A percentile compares a stretch with the other conserved stretches of the same genome.
phyloP scores from a whole-genome alignment of 2,797 vertebrate genomes.

The Lateolabrax maculatus region DNA sequence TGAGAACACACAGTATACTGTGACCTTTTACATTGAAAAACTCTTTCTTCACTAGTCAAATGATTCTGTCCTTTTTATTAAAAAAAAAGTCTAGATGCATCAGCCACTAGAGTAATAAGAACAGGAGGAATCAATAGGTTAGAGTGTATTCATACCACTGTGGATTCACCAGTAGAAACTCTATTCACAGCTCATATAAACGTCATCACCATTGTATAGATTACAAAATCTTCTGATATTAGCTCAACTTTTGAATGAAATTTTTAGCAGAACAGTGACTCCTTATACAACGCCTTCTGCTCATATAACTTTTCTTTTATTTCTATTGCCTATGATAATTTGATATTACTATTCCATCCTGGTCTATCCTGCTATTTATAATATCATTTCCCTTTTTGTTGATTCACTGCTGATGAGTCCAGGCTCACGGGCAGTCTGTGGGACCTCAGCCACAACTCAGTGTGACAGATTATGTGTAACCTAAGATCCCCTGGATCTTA shows the following conservation, averaged over 20 bases:
- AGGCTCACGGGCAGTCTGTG: constrained; percentile 2
- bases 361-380: background rate
- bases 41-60: background rate
- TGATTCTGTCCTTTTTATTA: constrained; percentile 25
- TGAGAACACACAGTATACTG: background rate
- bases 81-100: constrained; percentile 17
- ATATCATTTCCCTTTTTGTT: constrained; percentile 5
- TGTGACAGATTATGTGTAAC: constrained; percentile 75
- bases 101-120: constrained; percentile 18
- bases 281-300: background rate
- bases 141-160: constrained; percentile 11
- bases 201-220: background rate
- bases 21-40: constrained; percentile 15
- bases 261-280: background rate
- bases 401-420: constrained; percentile 33
- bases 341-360: background rate
- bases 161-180: background rate
- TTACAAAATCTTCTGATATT: constrained; percentile 7
- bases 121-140: constrained; percentile 41
- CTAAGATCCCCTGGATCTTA: constrained; percentile 72
- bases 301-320: background rate
- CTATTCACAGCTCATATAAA: constrained; percentile 20
- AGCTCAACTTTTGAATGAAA: background rate
- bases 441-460: constrained; percentile 32
- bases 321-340: background rate